Conservation (phyloP, 2,888 invertebrate genomes). For the Steinernema scapterisci region DNA sequence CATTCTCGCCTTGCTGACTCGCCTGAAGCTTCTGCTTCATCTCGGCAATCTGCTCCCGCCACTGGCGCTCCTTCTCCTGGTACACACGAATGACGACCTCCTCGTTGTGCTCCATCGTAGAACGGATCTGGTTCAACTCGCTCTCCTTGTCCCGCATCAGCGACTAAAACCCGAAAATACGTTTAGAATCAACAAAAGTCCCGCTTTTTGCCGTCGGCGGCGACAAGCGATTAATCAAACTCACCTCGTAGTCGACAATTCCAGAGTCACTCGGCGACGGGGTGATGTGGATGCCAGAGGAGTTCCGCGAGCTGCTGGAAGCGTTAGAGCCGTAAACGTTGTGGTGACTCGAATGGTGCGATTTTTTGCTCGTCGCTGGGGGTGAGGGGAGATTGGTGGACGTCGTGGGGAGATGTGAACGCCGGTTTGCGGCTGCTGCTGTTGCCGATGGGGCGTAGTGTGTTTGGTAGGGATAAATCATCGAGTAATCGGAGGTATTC, state of each 20-base stretch:
- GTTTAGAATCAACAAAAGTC: neutral
- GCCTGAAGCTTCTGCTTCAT: conserved; percentile 45
- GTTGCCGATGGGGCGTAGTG: neutral
- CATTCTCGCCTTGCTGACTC: conserved; percentile 43
- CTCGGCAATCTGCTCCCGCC: conserved; percentile 44
- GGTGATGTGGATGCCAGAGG: conserved; percentile 54
- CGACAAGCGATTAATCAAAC: neutral
- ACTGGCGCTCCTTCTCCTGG: conserved; percentile 47
- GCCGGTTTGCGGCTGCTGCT: neutral
- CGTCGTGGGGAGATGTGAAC: conserved; percentile 8
- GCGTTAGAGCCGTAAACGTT: conserved; percentile 28
- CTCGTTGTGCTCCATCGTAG: conserved; percentile 41
- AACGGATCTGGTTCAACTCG: conserved; percentile 59
- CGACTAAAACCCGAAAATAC: conserved; percentile 42
- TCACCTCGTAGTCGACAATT: conserved; percentile 64
- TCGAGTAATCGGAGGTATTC: conserved; percentile 47
- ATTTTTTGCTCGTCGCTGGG: conserved; percentile 24
- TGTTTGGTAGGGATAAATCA: conserved; percentile 36
- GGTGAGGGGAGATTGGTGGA: conserved; percentile 33
- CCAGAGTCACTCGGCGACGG: conserved; percentile 66
- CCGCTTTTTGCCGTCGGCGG: neutral
- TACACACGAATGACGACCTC: conserved; percentile 49
- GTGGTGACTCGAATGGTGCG: conserved; percentile 34
- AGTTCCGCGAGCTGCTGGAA: conserved; percentile 30
- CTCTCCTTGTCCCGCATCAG: conserved; percentile 65